Percentiles rank a stretch among this genome's conserved stretches.
Conservation (phyloP, 2,888 invertebrate species). For the Tachystola acroxantha region DNA sequence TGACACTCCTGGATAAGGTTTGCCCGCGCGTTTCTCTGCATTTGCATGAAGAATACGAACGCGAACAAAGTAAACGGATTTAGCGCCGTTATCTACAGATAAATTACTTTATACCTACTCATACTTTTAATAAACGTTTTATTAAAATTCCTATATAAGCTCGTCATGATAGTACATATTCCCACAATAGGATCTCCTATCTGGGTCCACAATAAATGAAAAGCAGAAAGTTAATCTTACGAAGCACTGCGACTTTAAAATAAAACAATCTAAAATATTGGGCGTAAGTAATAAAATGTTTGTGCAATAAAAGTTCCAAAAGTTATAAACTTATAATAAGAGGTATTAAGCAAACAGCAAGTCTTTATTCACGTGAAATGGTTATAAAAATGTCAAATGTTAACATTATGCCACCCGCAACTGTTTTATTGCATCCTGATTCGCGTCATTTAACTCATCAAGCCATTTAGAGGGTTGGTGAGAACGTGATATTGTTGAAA, state of each 20-base stretch:
- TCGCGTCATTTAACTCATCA: slow-evolving; percentile 52
- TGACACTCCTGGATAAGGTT: slow-evolving; percentile 66
- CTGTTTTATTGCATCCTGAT: slow-evolving; percentile 41
- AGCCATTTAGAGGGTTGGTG: slow-evolving; percentile 29
- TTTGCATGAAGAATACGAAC: slow-evolving; percentile 69
- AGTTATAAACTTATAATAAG: not conserved
- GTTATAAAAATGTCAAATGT: slow-evolving; percentile 50
- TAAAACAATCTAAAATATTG: too few relatives aligned
- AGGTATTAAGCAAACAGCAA: slow-evolving; percentile 18
- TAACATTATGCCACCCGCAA: slow-evolving; percentile 45
- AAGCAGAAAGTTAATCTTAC: too few relatives aligned
- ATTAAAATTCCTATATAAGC: too few relatives aligned
- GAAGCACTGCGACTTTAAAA: too few relatives aligned
- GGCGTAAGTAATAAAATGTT: too few relatives aligned
- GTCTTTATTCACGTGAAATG: slow-evolving; percentile 37
- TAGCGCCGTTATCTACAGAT: too few relatives aligned
- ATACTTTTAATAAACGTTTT: too few relatives aligned
- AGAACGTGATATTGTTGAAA: slow-evolving; percentile 17
- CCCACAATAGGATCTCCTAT: too few relatives aligned
- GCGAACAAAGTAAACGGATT: slow-evolving; percentile 37
- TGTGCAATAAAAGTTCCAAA: slow-evolving; percentile 11
- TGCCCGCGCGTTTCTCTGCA: slow-evolving; percentile 47
- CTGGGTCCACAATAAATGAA: too few relatives aligned
- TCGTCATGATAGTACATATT: too few relatives aligned
- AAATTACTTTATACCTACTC: too few relatives aligned